Evolutionary conservation across 2,888 invertebrate genomes (phyloP).

Genomic region (Panopea generosa): DNA sequence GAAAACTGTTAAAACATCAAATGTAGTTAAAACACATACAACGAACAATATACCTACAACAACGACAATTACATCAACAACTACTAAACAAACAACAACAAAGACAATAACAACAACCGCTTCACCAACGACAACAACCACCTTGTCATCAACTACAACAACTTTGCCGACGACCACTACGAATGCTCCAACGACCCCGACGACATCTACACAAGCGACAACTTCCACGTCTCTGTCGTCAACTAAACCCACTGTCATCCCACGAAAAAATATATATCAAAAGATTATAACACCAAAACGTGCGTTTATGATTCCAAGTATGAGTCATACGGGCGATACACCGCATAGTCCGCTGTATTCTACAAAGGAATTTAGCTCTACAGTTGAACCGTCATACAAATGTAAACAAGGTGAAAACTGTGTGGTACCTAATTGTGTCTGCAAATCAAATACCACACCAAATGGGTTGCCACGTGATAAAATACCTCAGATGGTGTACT

Average conservation of each 20-base stretch:
- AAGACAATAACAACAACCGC: slow-evolving; percentile 1
- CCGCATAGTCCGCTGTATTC: too few species aligned
- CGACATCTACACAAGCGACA: neutral
- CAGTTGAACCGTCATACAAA: neutral
- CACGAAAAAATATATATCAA: too few species aligned
- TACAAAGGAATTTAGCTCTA: slow-evolving; percentile 2
- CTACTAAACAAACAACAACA: slow-evolving; percentile 17
- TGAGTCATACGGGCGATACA: too few species aligned
- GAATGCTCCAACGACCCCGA: neutral
- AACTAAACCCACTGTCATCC: neutral
- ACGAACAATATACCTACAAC: slow-evolving; percentile 20
- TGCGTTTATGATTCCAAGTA: too few species aligned
- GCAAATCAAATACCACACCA: slow-evolving; percentile 57
- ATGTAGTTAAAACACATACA: neutral
- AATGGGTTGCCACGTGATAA: slow-evolving; percentile 31
- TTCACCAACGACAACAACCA: neutral
- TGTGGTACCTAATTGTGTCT: slow-evolving; percentile 65
- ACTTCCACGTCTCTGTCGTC: neutral
- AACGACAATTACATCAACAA: slow-evolving; percentile 4
- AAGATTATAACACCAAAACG: too few species aligned
- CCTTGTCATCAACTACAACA: neutral
- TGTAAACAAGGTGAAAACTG: slow-evolving; percentile 68
- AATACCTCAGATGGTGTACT: slow-evolving; percentile 72
- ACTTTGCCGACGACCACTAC: neutral
- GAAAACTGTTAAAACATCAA: too few species aligned